Percentiles rank a stretch among this genome's conserved stretches.
Conservation (phyloP, 1,140 invertebrate genomes). For the Pinna nobilis region DNA sequence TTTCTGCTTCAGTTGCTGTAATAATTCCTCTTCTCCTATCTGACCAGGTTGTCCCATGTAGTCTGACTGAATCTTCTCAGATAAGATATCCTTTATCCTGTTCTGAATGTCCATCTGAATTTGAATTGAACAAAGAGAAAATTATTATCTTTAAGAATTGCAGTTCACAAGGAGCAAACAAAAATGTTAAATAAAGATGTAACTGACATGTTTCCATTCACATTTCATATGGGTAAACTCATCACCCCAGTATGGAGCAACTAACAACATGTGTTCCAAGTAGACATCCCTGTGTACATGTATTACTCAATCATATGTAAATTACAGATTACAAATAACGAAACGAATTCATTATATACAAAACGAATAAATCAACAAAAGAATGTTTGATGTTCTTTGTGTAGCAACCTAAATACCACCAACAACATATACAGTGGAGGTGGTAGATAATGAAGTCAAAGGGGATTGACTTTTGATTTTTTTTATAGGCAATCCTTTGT, state of each 20-base stretch:
- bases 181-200: background rate
- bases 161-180: background rate
- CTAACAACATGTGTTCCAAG: background rate
- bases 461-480: too few species aligned
- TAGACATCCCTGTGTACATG: slow-evolving; percentile 7
- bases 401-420: too few species aligned
- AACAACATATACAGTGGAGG: too few species aligned
- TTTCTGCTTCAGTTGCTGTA: slow-evolving; percentile 61
- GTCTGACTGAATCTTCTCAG: slow-evolving; percentile 60
- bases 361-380: too few species aligned
- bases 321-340: too few species aligned
- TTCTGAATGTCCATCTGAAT: slow-evolving; percentile 68
- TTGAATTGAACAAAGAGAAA: background rate
- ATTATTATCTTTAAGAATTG: background rate
- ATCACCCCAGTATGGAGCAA: too few species aligned
- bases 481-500: too few species aligned
- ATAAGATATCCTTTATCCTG: slow-evolving; percentile 62
- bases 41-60: slow-evolving; percentile 36
- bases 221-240: too few species aligned
- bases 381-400: too few species aligned
- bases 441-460: too few species aligned
- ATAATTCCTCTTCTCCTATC: slow-evolving; percentile 63
- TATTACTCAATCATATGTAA: too few species aligned
- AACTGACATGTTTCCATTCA: background rate
- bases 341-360: too few species aligned